Conservation (phyloP, 2,888 invertebrate genomes). For the Tetragnatha montana region DNA sequence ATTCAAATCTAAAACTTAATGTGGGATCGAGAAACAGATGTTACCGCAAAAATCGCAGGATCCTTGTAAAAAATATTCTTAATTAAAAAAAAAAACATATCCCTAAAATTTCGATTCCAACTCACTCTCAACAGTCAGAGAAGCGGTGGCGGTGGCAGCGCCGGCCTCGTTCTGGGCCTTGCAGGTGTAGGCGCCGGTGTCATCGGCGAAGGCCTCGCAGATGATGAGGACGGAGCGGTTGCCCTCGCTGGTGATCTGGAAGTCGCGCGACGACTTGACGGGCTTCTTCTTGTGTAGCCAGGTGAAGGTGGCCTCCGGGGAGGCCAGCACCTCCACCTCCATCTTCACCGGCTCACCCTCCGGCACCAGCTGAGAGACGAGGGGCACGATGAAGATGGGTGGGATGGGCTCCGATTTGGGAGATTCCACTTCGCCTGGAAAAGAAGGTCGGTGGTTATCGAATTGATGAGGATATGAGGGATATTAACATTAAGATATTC, state of each 20-base stretch:
- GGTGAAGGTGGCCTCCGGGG: constrained; percentile 71
- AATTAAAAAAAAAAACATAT: neutral
- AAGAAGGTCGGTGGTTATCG: neutral
- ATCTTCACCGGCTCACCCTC: constrained; percentile 69
- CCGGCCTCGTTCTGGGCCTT: constrained; percentile 73
- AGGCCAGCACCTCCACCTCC: constrained; percentile 68
- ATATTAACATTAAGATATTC: neutral
- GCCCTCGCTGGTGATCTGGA: constrained; percentile 67
- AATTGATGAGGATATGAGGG: neutral
- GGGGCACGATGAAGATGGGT: constrained; percentile 66
- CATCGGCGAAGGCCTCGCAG: constrained; percentile 75
- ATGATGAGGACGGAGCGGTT: constrained; percentile 70
- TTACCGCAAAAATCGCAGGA: too few relatives aligned
- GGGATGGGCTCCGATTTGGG: constrained; percentile 58
- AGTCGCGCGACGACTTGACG: constrained; percentile 73
- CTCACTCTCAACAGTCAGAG: constrained; percentile 72
- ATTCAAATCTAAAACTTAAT: too few relatives aligned
- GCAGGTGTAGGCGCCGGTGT: constrained; percentile 74
- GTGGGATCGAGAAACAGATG: too few relatives aligned
- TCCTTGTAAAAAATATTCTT: too few relatives aligned
- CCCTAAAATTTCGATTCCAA: neutral
- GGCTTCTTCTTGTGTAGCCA: constrained; percentile 75
- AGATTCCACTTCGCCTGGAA: constrained; percentile 66
- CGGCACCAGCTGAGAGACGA: constrained; percentile 69
- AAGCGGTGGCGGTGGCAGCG: constrained; percentile 71